Conservation (phyloP, 1,140 invertebrate genomes). For the Stenopsyche tienmushanensis region DNA sequence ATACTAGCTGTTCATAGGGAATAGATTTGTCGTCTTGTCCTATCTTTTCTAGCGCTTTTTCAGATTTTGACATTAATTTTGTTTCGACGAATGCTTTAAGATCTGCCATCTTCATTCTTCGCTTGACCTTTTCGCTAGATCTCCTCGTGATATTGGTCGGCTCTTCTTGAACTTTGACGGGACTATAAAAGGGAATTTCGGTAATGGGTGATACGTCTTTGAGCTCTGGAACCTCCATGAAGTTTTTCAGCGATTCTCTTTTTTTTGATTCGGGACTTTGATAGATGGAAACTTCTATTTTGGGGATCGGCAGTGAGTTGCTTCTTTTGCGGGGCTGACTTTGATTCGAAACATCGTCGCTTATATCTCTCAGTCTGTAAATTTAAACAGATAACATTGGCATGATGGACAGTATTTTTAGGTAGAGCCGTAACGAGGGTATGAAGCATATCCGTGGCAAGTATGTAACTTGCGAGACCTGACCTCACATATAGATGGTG, state of each 20-base stretch:
- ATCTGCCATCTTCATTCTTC: slow-evolving; percentile 87
- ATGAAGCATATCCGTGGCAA: too few species aligned
- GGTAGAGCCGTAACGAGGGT: too few species aligned
- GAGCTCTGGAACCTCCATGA: slow-evolving; percentile 71
- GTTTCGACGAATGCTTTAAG: slow-evolving; percentile 88
- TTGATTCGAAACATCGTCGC: slow-evolving; percentile 71
- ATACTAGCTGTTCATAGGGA: slow-evolving; percentile 55
- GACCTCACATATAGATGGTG: too few species aligned
- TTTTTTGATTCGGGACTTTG: slow-evolving; percentile 72
- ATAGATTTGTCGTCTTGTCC: slow-evolving; percentile 69
- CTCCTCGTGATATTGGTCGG: slow-evolving; percentile 61
- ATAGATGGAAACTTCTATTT: slow-evolving; percentile 85
- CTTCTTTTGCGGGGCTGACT: slow-evolving; percentile 79
- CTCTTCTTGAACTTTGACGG: slow-evolving; percentile 56
- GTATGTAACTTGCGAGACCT: too few species aligned
- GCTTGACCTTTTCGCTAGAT: slow-evolving; percentile 78
- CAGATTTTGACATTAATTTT: slow-evolving; percentile 86
- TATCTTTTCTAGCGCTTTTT: slow-evolving; percentile 87
- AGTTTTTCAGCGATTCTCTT: slow-evolving; percentile 69
- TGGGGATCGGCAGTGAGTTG: slow-evolving; percentile 90
- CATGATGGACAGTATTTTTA: neutral
- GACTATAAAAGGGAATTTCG: slow-evolving; percentile 53
- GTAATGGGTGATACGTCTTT: slow-evolving; percentile 60
- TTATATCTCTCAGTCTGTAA: slow-evolving; percentile 75
- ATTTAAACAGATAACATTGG: neutral